Evolutionary conservation across 2,113 vertebrate genomes (phyloP).

Genomic region (Stomatorhinus ivindoensis): DNA sequence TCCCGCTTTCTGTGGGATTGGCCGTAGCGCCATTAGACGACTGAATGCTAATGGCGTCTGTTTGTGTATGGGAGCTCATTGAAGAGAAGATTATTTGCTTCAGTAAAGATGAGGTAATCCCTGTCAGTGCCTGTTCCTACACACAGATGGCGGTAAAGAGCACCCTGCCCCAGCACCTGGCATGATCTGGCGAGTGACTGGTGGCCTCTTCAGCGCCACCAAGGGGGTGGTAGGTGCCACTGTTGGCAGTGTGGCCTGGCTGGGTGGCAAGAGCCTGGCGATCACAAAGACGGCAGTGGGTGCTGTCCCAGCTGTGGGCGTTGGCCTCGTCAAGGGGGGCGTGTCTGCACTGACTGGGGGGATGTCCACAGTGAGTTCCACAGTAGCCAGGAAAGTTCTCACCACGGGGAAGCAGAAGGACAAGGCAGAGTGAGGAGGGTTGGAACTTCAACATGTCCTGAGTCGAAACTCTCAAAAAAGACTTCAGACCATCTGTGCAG

Average conservation of each 20-base stretch:
- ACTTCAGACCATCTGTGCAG: background rate
- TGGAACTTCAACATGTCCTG: slow-evolving; percentile 22
- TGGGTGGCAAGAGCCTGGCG: slow-evolving; percentile 63
- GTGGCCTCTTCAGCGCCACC: slow-evolving; percentile 61
- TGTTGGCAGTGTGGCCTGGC: slow-evolving; percentile 62
- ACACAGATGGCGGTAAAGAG: slow-evolving; percentile 46
- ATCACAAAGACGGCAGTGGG: slow-evolving; percentile 62
- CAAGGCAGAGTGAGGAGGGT: slow-evolving; percentile 57
- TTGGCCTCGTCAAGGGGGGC: slow-evolving; percentile 63
- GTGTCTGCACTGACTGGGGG: slow-evolving; percentile 59
- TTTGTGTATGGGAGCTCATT: background rate
- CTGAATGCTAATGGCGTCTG: background rate
- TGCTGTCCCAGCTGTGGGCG: slow-evolving; percentile 54
- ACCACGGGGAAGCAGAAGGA: slow-evolving; percentile 64
- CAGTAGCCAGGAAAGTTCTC: slow-evolving; percentile 51
- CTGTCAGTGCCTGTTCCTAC: background rate
- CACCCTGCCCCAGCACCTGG: slow-evolving; percentile 39
- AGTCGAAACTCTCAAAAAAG: no score
- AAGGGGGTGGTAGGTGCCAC: slow-evolving; percentile 63
- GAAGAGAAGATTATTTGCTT: background rate
- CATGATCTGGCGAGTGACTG: slow-evolving; percentile 62
- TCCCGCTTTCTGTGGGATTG: background rate
- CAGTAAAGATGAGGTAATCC: background rate
- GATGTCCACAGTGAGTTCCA: slow-evolving; percentile 50
- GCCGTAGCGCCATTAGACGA: background rate